phyloP scores from a whole-genome alignment of 2,113 vertebrate species.

The Thinocorus orbignyianus region DNA sequence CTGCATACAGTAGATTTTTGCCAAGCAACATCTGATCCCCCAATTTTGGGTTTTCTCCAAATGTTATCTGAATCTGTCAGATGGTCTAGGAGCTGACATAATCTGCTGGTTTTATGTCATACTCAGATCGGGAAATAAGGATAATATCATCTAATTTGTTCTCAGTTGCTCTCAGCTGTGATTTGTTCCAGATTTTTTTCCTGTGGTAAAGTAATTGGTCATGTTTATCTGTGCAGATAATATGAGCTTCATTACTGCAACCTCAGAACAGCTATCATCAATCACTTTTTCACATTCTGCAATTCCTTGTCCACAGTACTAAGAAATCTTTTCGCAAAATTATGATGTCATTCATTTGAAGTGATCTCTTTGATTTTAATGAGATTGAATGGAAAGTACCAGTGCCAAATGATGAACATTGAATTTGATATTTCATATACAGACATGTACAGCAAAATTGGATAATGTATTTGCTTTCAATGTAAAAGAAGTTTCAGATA shows the following conservation, averaged over 20 bases:
- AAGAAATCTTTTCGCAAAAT: not conserved
- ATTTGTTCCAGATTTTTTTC: not conserved
- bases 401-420: not conserved
- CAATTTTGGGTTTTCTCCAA: not conserved
- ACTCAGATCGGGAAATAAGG: not conserved
- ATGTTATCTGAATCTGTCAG: not conserved
- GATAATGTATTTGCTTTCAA: not conserved
- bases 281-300: not conserved
- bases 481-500: not conserved
- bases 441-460: not conserved
- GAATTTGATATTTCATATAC: not conserved
- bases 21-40: not conserved
- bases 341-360: not conserved
- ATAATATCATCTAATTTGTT: not conserved
- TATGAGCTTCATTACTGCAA: not conserved
- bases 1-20: not conserved
- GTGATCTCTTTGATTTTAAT: not conserved
- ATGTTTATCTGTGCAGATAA: not conserved
- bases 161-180: not conserved
- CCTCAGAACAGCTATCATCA: not conserved
- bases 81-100: not conserved
- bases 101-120: not conserved
- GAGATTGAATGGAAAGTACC: not conserved
- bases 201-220: not conserved
- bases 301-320: not conserved